These are phyloP conservation scores for Terrapene triunguis DNA, from an alignment of 2,113 vertebrate species.

Conservation along the genomic window DNA sequence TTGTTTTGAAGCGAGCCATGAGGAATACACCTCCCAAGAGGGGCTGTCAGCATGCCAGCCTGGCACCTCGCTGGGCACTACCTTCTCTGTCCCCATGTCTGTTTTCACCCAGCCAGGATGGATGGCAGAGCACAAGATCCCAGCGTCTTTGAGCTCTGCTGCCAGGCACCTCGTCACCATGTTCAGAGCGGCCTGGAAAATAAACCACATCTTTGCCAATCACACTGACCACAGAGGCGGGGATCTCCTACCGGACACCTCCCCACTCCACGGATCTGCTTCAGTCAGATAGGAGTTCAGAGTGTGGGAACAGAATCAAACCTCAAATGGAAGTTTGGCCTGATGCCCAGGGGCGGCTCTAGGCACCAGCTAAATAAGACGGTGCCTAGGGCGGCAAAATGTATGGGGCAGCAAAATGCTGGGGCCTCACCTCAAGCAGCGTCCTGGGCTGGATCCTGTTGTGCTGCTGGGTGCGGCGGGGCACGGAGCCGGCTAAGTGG, in stretches of 20 bases:
- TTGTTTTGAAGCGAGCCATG: neutral
- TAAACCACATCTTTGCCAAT: neutral
- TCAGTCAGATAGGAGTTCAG: neutral
- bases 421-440: too few relatives aligned
- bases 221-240: neutral
- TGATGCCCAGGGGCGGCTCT: neutral
- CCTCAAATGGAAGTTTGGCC: neutral
- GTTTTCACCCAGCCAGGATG: constrained; percentile 80
- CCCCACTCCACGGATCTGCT: too few relatives aligned
- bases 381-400: too few relatives aligned
- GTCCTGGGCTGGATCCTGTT: too few relatives aligned
- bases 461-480: too few relatives aligned
- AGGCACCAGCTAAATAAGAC: too few relatives aligned
- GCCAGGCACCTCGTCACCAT: constrained; percentile 69
- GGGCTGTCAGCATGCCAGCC: neutral
- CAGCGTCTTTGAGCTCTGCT: constrained; percentile 47
- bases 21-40: neutral
- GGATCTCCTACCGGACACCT: too few relatives aligned
- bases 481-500: too few relatives aligned
- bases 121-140: constrained; percentile 63
- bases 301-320: neutral
- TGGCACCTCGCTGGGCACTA: constrained; percentile 1
- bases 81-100: constrained; percentile 68
- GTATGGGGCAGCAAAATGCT: too few relatives aligned
- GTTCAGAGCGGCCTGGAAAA: constrained; percentile 75